Percentiles rank a stretch among this genome's conserved stretches.
phyloP scores from a whole-genome alignment of 2,113 vertebrate species.

The Phoenicopterus ruber region DNA sequence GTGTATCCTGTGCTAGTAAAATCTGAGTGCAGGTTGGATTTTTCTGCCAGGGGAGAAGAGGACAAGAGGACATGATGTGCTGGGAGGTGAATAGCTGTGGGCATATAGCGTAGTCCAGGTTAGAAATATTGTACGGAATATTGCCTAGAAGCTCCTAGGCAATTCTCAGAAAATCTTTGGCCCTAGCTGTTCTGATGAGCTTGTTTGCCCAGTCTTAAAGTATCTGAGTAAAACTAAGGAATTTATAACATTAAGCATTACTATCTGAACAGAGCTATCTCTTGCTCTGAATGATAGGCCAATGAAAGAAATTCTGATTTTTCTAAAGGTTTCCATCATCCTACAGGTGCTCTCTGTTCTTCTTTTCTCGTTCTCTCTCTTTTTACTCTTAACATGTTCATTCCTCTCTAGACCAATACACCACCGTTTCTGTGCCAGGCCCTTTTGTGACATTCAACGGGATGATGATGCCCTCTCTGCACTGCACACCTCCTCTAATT shows the following conservation, averaged over 20 bases:
- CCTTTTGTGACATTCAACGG: neutral
- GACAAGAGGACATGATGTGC: neutral
- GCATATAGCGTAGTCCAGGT: neutral
- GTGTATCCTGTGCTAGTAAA: neutral
- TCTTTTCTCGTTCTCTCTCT: neutral
- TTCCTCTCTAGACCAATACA: neutral
- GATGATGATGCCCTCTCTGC: neutral
- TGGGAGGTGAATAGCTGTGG: neutral
- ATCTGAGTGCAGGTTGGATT: neutral
- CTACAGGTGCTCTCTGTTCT: neutral
- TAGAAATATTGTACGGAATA: neutral
- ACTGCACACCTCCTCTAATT: neutral
- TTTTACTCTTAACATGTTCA: neutral
- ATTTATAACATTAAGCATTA: neutral
- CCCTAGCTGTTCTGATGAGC: neutral
- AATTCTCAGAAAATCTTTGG: neutral
- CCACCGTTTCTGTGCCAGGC: neutral
- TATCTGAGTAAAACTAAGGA: neutral
- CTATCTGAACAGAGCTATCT: neutral
- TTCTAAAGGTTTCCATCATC: neutral
- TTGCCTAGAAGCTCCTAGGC: neutral
- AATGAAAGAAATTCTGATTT: neutral
- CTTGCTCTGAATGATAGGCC: neutral
- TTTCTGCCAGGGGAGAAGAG: neutral
- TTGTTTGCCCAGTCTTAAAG: neutral